phyloP scores from a whole-genome alignment of 2,888 invertebrate genomes.

The Sipha maydis region DNA sequence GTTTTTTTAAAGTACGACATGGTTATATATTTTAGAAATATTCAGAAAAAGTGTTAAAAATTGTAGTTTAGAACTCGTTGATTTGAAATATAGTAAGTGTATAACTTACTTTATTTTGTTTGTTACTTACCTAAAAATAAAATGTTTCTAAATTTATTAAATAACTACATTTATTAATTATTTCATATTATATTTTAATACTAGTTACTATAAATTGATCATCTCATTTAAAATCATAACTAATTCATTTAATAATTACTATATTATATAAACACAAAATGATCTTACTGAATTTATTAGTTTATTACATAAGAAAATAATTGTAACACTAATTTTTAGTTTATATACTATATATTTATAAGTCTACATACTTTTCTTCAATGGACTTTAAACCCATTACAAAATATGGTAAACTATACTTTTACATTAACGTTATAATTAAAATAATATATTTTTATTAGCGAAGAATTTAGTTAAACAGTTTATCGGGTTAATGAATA shows the following conservation, averaged over 20 bases:
- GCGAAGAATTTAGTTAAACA: background rate
- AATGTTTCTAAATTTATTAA: background rate
- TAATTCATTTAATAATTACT: background rate
- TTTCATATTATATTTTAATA: background rate
- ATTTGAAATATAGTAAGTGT: too few relatives aligned
- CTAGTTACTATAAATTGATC: background rate
- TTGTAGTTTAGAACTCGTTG: background rate
- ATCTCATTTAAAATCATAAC: background rate
- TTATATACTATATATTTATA: too few relatives aligned
- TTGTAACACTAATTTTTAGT: background rate
- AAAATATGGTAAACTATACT: background rate
- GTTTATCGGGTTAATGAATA: background rate
- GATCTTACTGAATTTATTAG: background rate
- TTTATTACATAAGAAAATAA: background rate
- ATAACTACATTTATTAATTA: background rate
- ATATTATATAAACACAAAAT: background rate
- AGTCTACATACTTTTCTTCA: background rate
- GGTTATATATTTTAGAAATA: background rate
- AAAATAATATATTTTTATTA: background rate
- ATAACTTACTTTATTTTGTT: too few relatives aligned
- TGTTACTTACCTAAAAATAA: background rate
- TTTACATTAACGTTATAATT: background rate
- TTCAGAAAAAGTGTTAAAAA: background rate
- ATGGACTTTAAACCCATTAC: constrained; percentile 9
- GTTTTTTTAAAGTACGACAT: background rate